Base-by-base conservation (phyloP, 1,140 invertebrate species). In the Caenorhabditis brenneri region DNA sequence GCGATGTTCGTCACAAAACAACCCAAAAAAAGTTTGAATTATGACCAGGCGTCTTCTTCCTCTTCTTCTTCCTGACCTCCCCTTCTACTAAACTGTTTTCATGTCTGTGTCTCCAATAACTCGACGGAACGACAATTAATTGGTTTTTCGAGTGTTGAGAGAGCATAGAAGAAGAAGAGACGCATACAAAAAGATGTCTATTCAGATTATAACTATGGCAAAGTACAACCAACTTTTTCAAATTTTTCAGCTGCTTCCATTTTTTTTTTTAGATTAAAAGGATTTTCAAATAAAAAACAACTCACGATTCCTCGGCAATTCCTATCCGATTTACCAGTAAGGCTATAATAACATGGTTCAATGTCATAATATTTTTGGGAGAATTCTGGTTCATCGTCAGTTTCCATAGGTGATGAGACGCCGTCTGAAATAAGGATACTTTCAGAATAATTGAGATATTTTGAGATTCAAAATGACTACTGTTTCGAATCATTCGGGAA, bases 291-390 rank as follows among this genome's bases (percentile, higher is more conserved):
- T 6, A 2, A 36, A n/a, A 33, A 65, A 65, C 33, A 19, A 74
- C 65, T 74, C 24, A 74, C 65, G 9, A n/a, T 39, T 74, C 65
- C 65, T 19, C 65, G 65, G n/a, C 65, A 74, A 74, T 74, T 74
- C 36, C 65, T 74, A 74, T 74, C 65, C 12, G 65, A 42, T 74
- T 74, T 74, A n/a, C 65, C 65, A 15, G 65, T 74, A 36, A 74
- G n/a, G n/a, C 65, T 74, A 74, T 74, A 74, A 74, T 74, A 74
- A 74, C 65, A 74, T 74, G 65, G 65, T 74, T 74, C 65, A 74
- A 74, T 74, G 36, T 74, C 65, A 46, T 74, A 74, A 46, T 74
- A 36, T 42, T 74, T 74, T 74, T 74, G 65, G 10, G 65, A 74
- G 36, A 74, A 74, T 74, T 74, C 65, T 42, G 65, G 65, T 74